Percentiles rank a stretch among this genome's conserved stretches.
Evolutionary conservation across 2,797 vertebrate genomes (phyloP).

Genomic region (Enteromius fasciolatus): DNA sequence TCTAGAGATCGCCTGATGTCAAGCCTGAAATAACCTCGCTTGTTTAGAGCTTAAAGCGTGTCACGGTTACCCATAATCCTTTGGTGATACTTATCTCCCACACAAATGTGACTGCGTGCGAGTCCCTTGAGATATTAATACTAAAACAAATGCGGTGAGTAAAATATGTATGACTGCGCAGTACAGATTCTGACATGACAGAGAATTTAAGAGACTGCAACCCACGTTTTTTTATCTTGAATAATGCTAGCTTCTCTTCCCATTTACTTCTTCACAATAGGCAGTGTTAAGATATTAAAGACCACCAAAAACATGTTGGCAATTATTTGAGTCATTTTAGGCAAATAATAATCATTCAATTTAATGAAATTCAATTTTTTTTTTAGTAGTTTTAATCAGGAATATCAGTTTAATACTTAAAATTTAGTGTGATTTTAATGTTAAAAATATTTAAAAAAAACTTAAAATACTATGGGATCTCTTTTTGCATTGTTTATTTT

Average conservation of each 20-base stretch:
- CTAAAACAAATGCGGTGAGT: neutral
- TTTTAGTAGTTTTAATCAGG: neutral
- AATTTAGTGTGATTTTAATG: neutral
- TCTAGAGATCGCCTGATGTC: neutral
- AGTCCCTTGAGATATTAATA: neutral
- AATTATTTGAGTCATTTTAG: neutral
- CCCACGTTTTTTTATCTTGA: neutral
- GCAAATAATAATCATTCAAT: neutral
- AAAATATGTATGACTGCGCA: neutral
- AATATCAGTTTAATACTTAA: neutral
- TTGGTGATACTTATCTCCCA: neutral
- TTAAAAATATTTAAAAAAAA: neutral
- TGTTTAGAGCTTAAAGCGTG: slow-evolving; percentile 7
- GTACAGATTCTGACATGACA: neutral
- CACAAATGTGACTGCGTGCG: neutral
- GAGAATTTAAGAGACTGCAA: neutral
- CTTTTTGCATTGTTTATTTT: neutral
- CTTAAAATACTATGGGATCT: neutral
- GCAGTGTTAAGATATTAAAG: neutral
- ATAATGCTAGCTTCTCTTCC: neutral
- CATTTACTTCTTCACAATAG: neutral
- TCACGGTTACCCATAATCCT: neutral
- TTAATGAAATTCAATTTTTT: neutral
- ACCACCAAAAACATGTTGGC: neutral
- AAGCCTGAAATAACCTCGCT: neutral